Percentiles rank a stretch among this genome's conserved stretches.
These are phyloP conservation scores for Paramormyrops kingsleyae DNA, from an alignment of 2,113 vertebrate genomes.

Conservation along the genomic window DNA sequence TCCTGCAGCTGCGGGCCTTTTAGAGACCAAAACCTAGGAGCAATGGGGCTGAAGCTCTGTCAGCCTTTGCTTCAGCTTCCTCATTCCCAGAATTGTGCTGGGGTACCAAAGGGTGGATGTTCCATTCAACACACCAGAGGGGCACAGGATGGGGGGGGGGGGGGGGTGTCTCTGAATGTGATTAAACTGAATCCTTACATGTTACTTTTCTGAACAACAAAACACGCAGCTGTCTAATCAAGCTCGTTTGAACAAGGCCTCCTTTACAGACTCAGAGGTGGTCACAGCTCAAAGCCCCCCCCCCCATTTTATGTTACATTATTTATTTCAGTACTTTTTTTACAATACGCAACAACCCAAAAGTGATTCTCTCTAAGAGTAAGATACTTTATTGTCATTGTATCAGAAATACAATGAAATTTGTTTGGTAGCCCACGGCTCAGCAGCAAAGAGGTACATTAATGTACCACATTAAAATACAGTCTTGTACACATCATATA, in stretches of 20 bases:
- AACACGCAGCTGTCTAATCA: background rate
- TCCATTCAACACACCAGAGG: background rate
- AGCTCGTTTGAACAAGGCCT: background rate
- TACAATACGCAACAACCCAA: background rate
- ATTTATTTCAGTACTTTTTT: background rate
- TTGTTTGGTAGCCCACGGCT: too few relatives aligned
- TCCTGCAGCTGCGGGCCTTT: background rate
- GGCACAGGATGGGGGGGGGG: background rate
- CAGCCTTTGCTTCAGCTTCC: background rate
- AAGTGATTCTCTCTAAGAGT: background rate
- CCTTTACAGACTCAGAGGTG: background rate
- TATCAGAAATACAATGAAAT: too few relatives aligned
- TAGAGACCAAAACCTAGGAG: background rate
- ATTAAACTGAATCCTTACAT: background rate
- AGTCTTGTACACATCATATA: too few relatives aligned
- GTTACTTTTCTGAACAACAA: background rate
- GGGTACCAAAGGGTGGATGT: background rate
- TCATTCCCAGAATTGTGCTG: background rate
- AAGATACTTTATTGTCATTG: too few relatives aligned
- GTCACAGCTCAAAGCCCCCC: background rate
- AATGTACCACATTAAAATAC: too few relatives aligned
- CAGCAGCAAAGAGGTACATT: too few relatives aligned
- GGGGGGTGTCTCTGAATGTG: background rate
- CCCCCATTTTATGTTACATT: background rate
- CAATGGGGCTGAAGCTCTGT: background rate